Evolutionary conservation across 2,113 vertebrate species (phyloP), one percentile per base, ranked within the genome.

Genomic region (Crotalus tigris): DNA sequence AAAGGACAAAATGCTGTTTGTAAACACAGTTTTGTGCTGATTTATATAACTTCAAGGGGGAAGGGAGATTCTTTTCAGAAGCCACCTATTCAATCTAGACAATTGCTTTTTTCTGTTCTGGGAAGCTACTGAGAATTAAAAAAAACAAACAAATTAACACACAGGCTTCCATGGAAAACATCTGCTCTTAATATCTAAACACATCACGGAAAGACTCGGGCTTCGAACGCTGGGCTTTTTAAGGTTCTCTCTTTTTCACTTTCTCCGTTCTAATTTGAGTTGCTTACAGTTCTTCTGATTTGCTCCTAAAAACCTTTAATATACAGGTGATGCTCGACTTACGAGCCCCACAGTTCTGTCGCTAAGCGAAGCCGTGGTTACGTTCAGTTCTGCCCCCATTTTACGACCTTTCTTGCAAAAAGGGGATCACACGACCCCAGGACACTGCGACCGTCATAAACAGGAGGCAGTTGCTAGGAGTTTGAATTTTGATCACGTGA

Each of bases 101-200:
- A 85, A 69, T 12, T 54, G 89, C 23, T 9, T 21, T 21, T 17
- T 85, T 1, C 75, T 91, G 92, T 91, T 39, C 90, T 0, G 10
- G 93, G 51, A n/a, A 2, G 0, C 54, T 95, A 85, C 39, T 1
- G 61, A 90, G 49, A 51, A 51, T 51, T 91, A 44, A 44, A 44
- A 92, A 92, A 94, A 64, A 5, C 93, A 93, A 91, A 55, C 23
- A 91, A 94, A 92, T 0, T 9, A 3, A 54, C 93, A 8, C 4
- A 93, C 33, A 85, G 59, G 90, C 15, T 59, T 88, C 46, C 92
- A 39, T 54, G 90, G 69, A 94, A 94, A 15, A 91, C 26, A 19
- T 94, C 88, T 54, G 0, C 89, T 57, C 19, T 29, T 3, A 91
- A 87, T 2, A 85, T 26, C 26, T 57, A 92, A 58, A 90, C 2